Evolutionary conservation across 2,888 invertebrate genomes (phyloP).

Genomic region (Pyrochroa serraticornis): DNA sequence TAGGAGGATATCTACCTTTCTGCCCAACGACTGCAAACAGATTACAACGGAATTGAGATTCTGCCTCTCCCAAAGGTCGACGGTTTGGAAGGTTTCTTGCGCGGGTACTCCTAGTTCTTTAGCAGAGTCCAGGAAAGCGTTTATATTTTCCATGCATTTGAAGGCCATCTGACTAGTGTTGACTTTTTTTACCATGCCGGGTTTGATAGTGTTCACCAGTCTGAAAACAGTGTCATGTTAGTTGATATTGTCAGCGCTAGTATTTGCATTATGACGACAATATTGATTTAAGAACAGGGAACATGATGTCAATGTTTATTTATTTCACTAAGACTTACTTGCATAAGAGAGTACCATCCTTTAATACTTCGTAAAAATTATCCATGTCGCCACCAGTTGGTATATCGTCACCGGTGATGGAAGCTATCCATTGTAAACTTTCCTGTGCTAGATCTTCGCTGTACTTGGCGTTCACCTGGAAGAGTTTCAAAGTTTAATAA

Average conservation of each 20-base stretch:
- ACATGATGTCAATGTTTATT: constrained; percentile 30
- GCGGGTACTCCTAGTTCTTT: constrained; percentile 88
- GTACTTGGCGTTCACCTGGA: constrained; percentile 97
- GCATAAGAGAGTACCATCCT: constrained; percentile 90
- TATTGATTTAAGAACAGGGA: constrained; percentile 3
- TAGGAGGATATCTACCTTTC: constrained; percentile 78
- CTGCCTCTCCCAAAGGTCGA: constrained; percentile 95
- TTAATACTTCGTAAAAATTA: constrained; percentile 89
- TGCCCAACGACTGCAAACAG: constrained; percentile 91
- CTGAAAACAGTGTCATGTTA: constrained; percentile 59
- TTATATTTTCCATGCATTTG: constrained; percentile 99
- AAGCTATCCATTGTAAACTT: constrained; percentile 90
- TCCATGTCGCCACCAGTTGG: constrained; percentile 90
- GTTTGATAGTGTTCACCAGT: constrained; percentile 83
- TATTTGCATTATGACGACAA: constrained; percentile 12
- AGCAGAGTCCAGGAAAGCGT: constrained; percentile 86
- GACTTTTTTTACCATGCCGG: constrained; percentile 88
- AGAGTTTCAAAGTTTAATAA: constrained; percentile 43
- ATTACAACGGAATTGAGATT: constrained; percentile 96
- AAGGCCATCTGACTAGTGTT: constrained; percentile 88
- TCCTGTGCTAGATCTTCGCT: constrained; percentile 93
- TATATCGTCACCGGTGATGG: constrained; percentile 83
- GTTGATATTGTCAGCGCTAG: background rate
- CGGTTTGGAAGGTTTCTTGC: constrained; percentile 96
- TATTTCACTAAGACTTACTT: constrained; percentile 65